These are phyloP conservation scores for Pristiophorus japonicus DNA, from an alignment of 2,113 vertebrate species.

Conservation along the genomic window DNA sequence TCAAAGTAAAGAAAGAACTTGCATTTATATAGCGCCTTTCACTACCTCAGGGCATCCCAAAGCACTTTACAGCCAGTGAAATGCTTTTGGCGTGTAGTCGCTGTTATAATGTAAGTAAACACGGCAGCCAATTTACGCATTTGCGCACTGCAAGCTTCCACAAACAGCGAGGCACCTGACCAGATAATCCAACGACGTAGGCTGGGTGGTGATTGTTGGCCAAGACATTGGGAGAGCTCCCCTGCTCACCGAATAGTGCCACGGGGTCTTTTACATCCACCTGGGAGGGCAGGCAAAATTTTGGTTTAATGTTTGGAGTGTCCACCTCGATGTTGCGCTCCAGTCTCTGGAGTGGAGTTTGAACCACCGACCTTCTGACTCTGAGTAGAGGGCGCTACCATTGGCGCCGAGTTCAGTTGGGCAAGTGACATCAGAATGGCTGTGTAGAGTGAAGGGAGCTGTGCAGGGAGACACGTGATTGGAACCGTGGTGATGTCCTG, in stretches of 20 bases:
- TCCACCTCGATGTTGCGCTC: neutral
- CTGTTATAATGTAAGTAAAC: neutral
- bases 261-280: neutral
- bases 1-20: neutral
- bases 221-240: neutral
- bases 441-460: neutral
- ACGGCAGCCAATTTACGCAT: neutral
- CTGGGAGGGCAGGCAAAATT: neutral
- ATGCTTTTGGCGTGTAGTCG: neutral
- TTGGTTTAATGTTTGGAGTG: neutral
- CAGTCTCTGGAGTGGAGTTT: neutral
- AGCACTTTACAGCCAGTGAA: neutral
- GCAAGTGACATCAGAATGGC: neutral
- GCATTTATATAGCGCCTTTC: neutral
- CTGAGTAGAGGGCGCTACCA: neutral
- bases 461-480: neutral
- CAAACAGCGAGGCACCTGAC: neutral
- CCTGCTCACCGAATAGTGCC: no score
- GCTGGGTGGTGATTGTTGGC: neutral
- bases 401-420: neutral
- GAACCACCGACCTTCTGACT: neutral
- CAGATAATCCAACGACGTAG: neutral
- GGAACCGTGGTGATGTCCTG: neutral
- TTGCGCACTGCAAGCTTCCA: neutral
- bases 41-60: neutral